A percentile compares a stretch with the other conserved stretches of the same genome.
These are phyloP conservation scores for Euplexia lucipara DNA, from an alignment of 2,888 invertebrate genomes.

Conservation along the genomic window DNA sequence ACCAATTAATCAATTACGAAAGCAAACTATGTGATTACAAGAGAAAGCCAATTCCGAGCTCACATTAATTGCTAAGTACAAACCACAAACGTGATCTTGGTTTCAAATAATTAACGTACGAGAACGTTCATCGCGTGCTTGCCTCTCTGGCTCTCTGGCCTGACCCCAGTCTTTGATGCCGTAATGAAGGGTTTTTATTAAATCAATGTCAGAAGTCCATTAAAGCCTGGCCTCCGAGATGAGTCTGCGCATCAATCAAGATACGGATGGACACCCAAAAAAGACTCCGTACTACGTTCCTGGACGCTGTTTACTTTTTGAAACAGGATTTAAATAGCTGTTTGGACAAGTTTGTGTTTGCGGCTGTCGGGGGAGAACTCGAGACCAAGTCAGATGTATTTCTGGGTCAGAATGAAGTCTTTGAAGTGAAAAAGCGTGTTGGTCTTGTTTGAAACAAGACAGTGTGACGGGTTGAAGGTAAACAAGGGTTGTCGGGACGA, in stretches of 20 bases:
- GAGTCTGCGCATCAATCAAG: slow-evolving; percentile 85
- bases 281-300: slow-evolving; percentile 66
- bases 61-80: slow-evolving; percentile 70
- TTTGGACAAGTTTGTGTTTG: slow-evolving; percentile 59
- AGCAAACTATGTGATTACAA: slow-evolving; percentile 65
- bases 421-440: slow-evolving; percentile 33
- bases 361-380: slow-evolving; percentile 21
- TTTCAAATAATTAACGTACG: slow-evolving; percentile 73
- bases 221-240: slow-evolving; percentile 80
- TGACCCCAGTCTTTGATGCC: slow-evolving; percentile 78
- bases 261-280: slow-evolving; percentile 77
- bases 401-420: slow-evolving; percentile 26
- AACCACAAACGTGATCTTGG: slow-evolving; percentile 65
- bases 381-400: neutral
- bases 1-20: slow-evolving; percentile 68
- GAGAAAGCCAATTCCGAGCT: slow-evolving; percentile 71
- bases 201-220: slow-evolving; percentile 90
- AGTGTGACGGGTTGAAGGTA: slow-evolving; percentile 62
- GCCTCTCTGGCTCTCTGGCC: slow-evolving; percentile 38
- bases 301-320: slow-evolving; percentile 72
- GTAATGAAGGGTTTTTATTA: slow-evolving; percentile 90
- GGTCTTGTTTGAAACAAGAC: slow-evolving; percentile 57
- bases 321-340: slow-evolving; percentile 71
- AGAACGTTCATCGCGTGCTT: slow-evolving; percentile 56
- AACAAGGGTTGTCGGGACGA: slow-evolving; percentile 65